Conservation (phyloP, 1,140 invertebrate genomes). For the Caenorhabditis briggsae region DNA sequence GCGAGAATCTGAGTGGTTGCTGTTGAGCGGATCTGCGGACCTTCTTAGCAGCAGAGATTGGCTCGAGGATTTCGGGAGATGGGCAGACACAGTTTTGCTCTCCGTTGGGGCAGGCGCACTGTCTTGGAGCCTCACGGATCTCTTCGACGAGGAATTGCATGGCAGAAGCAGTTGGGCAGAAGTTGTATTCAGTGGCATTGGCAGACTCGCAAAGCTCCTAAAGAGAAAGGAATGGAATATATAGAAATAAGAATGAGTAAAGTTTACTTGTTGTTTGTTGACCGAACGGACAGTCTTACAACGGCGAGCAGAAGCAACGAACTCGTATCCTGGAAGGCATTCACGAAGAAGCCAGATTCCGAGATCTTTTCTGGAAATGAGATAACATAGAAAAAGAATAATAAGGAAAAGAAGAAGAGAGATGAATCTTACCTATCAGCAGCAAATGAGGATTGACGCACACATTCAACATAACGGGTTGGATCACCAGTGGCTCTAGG, state of each 20-base stretch:
- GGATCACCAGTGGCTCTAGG: conserved; percentile 73
- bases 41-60: conserved; percentile 59
- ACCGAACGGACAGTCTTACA: conserved; percentile 74
- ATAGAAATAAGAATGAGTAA: neutral
- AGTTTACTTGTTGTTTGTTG: conserved; percentile 69
- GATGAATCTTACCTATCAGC: conserved; percentile 65
- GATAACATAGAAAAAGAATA: neutral
- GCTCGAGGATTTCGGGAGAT: conserved; percentile 72
- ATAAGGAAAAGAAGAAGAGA: neutral
- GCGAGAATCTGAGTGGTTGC: conserved; percentile 65
- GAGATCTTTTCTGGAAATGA: conserved; percentile 72
- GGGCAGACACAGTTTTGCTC: conserved; percentile 71
- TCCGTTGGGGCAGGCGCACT: conserved; percentile 71
- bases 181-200: conserved; percentile 71
- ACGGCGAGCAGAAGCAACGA: conserved; percentile 73
- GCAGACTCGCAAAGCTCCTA: conserved; percentile 71
- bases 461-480: conserved; percentile 71
- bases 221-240: neutral
- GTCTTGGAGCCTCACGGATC: conserved; percentile 68
- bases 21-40: conserved; percentile 55
- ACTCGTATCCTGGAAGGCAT: conserved; percentile 74
- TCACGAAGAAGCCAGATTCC: conserved; percentile 75
- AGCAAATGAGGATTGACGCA: conserved; percentile 66
- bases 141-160: conserved; percentile 71
- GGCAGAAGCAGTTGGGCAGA: conserved; percentile 60